Evolutionary conservation across 2,113 vertebrate genomes (phyloP), one percentile per base, ranked within the genome.

Genomic region (Thomomys bottae): DNA sequence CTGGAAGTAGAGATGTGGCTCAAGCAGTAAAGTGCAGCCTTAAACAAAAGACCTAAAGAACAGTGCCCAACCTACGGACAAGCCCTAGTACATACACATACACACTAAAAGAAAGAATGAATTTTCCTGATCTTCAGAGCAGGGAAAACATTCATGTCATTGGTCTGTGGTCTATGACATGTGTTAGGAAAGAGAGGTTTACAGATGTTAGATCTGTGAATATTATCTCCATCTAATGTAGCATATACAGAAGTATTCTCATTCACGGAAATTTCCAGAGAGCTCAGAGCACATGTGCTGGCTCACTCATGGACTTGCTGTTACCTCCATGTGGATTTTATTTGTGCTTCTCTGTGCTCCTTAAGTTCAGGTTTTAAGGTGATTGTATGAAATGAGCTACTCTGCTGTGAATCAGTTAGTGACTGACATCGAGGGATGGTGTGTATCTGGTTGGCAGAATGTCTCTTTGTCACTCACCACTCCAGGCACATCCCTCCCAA

Each of bases 81-180:
- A 67, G 30, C 14, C n/a, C 2, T 8, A 54, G 14, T 17, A 6
- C 34, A 63, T 8, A 18, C 14, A 26, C 49, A 1, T 11, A 88
- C 45, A 88, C 57, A 87, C 80, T 40, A 77, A 23, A 57, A 63
- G 7, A 54, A 54, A 49, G 64, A 84, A 36, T 57, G 42, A 82
- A 91, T 72, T 84, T 61, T 57, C 28, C 24, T 49, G 26, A 77
- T 17, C 36, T 82, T 89, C 78, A 70, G 63, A 83, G 77, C 77
- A 75, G 70, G 59, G 73, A 84, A 61, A 89, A 75, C 54, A 17
- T 78, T 49, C 77, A 18, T 9, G 68, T 84, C 36, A 11, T 63
- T 84, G 36, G 30, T 86, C 72, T 61, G 30, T 45, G 45, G 72
- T 84, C 24, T 28, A 59, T 24, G 14, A 14, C 57, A 68, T 79